phyloP scores from a whole-genome alignment of 2,888 invertebrate species.

The Drosophila crucigera region DNA sequence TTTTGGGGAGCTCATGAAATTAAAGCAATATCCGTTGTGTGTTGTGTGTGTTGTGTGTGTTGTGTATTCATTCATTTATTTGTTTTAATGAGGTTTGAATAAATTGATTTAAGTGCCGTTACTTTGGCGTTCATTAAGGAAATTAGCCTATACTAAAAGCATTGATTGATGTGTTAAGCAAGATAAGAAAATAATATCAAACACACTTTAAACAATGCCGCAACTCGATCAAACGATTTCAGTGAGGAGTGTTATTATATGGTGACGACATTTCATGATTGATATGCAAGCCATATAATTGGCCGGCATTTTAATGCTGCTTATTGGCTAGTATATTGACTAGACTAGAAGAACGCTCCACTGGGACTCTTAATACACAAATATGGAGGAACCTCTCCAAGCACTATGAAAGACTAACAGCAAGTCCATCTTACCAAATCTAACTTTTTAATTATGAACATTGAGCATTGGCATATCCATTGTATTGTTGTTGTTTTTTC shows the following conservation, averaged over 20 bases:
- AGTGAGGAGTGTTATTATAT: not conserved
- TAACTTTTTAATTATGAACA: not conserved
- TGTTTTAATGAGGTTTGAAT: conserved; percentile 32
- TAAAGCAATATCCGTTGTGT: conserved; percentile 34
- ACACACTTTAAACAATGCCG: conserved; percentile 23
- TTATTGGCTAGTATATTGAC: not conserved
- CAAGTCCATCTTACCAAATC: not conserved
- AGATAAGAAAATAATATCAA: conserved; percentile 44
- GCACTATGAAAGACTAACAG: not conserved
- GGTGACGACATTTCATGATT: not conserved
- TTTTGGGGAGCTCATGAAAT: conserved; percentile 23
- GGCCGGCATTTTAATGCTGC: not conserved
- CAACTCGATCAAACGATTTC: conserved; percentile 32
- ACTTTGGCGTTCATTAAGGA: conserved; percentile 55
- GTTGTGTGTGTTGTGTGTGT: conserved; percentile 10
- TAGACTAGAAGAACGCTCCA: not conserved
- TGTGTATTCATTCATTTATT: conserved; percentile 23
- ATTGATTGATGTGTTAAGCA: conserved; percentile 46
- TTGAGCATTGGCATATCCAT: not conserved
- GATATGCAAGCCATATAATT: not conserved
- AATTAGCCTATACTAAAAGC: conserved; percentile 28
- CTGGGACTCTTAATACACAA: not conserved
- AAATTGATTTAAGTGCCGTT: conserved; percentile 42
- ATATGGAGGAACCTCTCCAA: not conserved
- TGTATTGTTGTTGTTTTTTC: not conserved